Base-by-base conservation (phyloP, 1,140 invertebrate genomes). In the Platorchestia sp. region DNA sequence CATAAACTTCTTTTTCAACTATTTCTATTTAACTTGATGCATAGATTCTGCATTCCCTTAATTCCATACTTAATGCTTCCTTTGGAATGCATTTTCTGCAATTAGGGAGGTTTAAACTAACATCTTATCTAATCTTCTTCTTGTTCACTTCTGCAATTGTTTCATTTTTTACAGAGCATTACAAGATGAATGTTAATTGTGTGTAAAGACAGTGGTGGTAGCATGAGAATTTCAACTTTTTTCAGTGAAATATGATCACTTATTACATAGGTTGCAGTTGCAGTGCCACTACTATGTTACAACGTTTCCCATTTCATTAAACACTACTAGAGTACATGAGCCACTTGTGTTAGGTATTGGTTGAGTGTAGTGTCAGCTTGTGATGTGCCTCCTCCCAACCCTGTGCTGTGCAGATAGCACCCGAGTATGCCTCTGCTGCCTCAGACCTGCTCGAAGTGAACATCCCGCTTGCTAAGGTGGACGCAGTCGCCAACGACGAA, bases 381-480 rank as follows among this genome's bases (percentile, higher is more conserved):
- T 90, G 6, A 75, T 10, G 1, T 22, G 59, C 27, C 27, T 75
- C 1, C 59, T 36, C 59, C 14, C 36, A 27, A 22, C 27, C 59
- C 59, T 36, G 14, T 75, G 10, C 36, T 10, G 27, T 75, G 59
- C 96, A 97, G 96, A 96, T 97, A 95, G 96, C 89, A 22, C 96
- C 96, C 47, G 96, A 98, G 96, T 98, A 97, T 96, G 97, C 97
- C 95, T 97, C 97, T 95, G 97, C 97, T 44, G 97, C 97, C 0
- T 97, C 97, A 90, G 96, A 96, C 40, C 96, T 97, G 75, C 97
- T 97, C 95, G 96, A 96, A 47, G 96, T 96, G 95, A 97, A 96
- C 36, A 97, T 98, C 95, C 96, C 97, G 14, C 95, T 98, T 53
- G 97, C 97, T 53, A 98, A 98, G 97, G 97, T 98, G n/a, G 97